phyloP scores from a whole-genome alignment of 2,888 invertebrate species.

The Chrysomela aeneicollis region DNA sequence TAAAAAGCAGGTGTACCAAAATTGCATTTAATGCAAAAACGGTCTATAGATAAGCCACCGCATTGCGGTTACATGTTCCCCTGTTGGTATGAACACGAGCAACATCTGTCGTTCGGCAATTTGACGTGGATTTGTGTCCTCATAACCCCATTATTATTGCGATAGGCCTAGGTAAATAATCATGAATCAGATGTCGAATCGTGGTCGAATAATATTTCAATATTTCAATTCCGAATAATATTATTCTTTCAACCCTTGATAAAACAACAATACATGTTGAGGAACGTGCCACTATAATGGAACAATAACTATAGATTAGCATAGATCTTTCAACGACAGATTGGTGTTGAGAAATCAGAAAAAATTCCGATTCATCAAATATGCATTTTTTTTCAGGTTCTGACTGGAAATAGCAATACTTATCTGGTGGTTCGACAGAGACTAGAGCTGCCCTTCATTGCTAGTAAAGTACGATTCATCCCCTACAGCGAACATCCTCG shows the following conservation, averaged over 20 bases:
- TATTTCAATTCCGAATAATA: background rate
- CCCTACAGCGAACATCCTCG: conserved; percentile 86
- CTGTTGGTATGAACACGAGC: conserved; percentile 36
- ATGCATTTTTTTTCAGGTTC: conserved; percentile 76
- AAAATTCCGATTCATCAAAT: no score
- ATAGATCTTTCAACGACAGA: no score
- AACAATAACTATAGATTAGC: no score
- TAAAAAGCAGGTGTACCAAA: conserved; percentile 42
- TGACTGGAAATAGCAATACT: conserved; percentile 80
- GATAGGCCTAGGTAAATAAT: conserved; percentile 28
- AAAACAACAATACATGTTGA: no score
- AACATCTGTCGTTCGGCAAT: conserved; percentile 43
- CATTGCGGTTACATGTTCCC: conserved; percentile 44
- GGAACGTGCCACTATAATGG: no score
- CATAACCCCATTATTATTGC: conserved; percentile 31
- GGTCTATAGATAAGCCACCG: conserved; percentile 43
- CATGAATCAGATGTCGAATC: background rate
- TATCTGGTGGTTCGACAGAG: conserved; percentile 75
- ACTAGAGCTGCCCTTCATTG: conserved; percentile 85
- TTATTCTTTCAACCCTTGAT: no score
- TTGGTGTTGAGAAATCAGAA: no score
- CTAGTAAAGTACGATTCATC: conserved; percentile 85
- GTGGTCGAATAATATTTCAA: background rate
- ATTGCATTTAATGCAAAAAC: conserved; percentile 49
- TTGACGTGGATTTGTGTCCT: conserved; percentile 32